Conservation (phyloP, 2,797 vertebrate genomes). For the Florisuga fusca region DNA sequence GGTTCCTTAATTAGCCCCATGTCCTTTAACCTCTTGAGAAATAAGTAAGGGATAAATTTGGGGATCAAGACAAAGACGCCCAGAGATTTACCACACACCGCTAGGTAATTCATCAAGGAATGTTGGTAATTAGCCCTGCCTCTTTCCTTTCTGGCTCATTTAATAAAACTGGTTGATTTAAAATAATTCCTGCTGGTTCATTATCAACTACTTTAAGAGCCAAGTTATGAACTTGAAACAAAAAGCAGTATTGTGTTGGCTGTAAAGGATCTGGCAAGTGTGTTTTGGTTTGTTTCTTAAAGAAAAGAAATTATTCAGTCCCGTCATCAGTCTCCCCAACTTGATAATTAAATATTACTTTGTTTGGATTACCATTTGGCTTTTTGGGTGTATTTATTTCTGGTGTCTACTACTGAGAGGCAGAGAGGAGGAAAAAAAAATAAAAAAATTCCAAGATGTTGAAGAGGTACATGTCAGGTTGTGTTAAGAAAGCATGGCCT, state of each 20-base stretch:
- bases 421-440: background rate
- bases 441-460: background rate
- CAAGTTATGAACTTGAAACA: slow-evolving; percentile 81
- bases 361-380: slow-evolving; percentile 60
- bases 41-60: slow-evolving; percentile 87
- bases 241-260: slow-evolving; percentile 75
- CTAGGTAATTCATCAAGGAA: slow-evolving; percentile 95
- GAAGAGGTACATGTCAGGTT: slow-evolving; percentile 63
- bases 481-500: slow-evolving; percentile 60
- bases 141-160: slow-evolving; percentile 91
- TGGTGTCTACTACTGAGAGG: slow-evolving; percentile 44
- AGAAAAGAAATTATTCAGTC: background rate
- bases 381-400: slow-evolving; percentile 32
- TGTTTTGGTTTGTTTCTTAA: slow-evolving; percentile 6
- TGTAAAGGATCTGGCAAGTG: slow-evolving; percentile 45
- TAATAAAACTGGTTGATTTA: slow-evolving; percentile 86
- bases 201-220: slow-evolving; percentile 87
- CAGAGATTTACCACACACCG: slow-evolving; percentile 91
- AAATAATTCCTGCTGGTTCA: slow-evolving; percentile 88
- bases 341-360: slow-evolving; percentile 56
- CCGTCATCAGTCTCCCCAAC: background rate
- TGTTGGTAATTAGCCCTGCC: slow-evolving; percentile 90
- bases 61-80: slow-evolving; percentile 86
- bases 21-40: slow-evolving; percentile 91
- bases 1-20: slow-evolving; percentile 89